A percentile compares a stretch with the other conserved stretches of the same genome.
Conservation (phyloP, 2,888 invertebrate genomes). For the Leptodirus hochenwartii region DNA sequence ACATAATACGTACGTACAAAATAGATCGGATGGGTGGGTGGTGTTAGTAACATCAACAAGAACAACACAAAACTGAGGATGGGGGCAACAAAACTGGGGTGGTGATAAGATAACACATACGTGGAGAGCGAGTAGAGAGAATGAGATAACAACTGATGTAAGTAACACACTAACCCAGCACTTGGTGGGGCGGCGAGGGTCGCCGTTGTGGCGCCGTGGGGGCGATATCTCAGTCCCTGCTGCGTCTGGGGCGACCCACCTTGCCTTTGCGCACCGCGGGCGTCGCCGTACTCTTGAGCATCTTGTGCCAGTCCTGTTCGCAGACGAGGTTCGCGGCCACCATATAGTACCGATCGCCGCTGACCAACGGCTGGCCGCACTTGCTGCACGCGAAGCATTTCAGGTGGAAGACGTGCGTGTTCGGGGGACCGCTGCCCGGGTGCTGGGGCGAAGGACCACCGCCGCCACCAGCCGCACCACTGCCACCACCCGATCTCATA, state of each 20-base stretch:
- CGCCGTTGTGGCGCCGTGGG: too few relatives aligned
- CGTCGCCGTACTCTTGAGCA: conserved; percentile 41
- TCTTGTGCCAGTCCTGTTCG: conserved; percentile 79
- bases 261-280: conserved; percentile 70
- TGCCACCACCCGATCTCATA: conserved; percentile 56
- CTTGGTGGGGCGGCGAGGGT: too few relatives aligned
- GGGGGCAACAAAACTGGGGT: too few relatives aligned
- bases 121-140: too few relatives aligned
- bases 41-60: too few relatives aligned
- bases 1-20: too few relatives aligned
- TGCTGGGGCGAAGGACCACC: conserved; percentile 32
- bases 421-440: conserved; percentile 20
- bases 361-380: conserved; percentile 73
- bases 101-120: too few relatives aligned
- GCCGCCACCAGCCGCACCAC: conserved; percentile 29
- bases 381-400: conserved; percentile 93
- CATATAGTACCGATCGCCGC: conserved; percentile 82
- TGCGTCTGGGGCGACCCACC: conserved; percentile 73
- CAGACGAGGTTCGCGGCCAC: conserved; percentile 80
- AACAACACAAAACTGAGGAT: too few relatives aligned
- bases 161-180: too few relatives aligned
- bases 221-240: conserved; percentile 59
- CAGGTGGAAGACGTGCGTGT: conserved; percentile 72
- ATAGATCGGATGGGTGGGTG: too few relatives aligned
- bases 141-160: too few relatives aligned